Percentiles rank a stretch among this genome's conserved stretches.
Evolutionary conservation across 2,888 invertebrate genomes (phyloP).

Genomic region (Melikaiella ostensackeni): DNA sequence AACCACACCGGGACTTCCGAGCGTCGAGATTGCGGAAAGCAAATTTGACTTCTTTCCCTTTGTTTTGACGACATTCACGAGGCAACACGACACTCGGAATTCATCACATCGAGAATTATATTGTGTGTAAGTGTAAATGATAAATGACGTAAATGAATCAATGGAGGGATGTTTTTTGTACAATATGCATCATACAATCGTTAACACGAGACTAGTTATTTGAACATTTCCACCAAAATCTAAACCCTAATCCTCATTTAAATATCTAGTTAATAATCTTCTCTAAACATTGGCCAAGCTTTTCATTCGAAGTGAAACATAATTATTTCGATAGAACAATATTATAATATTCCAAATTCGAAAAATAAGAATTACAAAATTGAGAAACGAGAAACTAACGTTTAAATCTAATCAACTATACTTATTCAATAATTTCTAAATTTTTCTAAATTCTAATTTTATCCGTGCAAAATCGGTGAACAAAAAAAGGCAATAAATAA

Average conservation of each 20-base stretch:
- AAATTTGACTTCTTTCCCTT: not conserved
- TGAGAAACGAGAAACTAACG: not conserved
- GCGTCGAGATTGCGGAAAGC: slow-evolving; percentile 50
- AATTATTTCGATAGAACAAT: not conserved
- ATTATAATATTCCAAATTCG: not conserved
- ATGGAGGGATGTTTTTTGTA: slow-evolving; percentile 69
- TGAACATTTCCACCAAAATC: slow-evolving; percentile 13
- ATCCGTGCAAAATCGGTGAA: too few relatives aligned
- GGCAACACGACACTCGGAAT: slow-evolving; percentile 30
- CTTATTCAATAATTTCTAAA: too few relatives aligned
- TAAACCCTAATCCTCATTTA: not conserved
- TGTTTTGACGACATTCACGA: slow-evolving; percentile 36
- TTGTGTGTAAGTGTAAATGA: slow-evolving; percentile 56
- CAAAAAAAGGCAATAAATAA: too few relatives aligned
- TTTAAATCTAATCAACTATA: not conserved
- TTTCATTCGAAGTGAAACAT: not conserved
- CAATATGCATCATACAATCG: slow-evolving; percentile 66
- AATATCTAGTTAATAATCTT: not conserved
- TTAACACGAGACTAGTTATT: slow-evolving; percentile 46
- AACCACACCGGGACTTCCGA: slow-evolving; percentile 61
- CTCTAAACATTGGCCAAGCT: not conserved
- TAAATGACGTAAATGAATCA: slow-evolving; percentile 59
- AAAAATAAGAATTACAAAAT: too few relatives aligned
- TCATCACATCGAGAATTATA: slow-evolving; percentile 53
- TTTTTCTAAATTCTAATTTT: too few relatives aligned